Base-by-base conservation (phyloP, 1,140 invertebrate genomes). In the Kradibia gibbosae region DNA sequence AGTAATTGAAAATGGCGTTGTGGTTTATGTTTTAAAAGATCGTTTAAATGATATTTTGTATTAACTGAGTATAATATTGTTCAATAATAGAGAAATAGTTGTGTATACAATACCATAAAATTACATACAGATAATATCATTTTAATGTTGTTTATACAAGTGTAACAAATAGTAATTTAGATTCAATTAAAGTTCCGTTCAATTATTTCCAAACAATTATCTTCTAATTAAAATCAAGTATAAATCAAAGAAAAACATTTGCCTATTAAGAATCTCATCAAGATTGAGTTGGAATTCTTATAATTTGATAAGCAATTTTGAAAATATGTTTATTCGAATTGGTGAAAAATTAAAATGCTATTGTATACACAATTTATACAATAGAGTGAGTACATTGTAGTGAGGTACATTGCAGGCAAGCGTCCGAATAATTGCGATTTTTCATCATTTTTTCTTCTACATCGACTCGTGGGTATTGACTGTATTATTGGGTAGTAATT, bases 321-420 rank as follows among this genome's bases (percentile, higher is more conserved):
- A n/a, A n/a, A n/a, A n/a, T n/a, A n/a, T n/a, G n/a, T n/a, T n/a
- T n/a, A n/a, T n/a, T n/a, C n/a, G n/a, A n/a, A n/a, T 57, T 57
- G 17, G 53, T 0, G 28, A 45, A 45, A 71, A 45, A 7, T 48
- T 31, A 72, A 45, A 72, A 31, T 17, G 28, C 28, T 25, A 28
- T 31, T 48, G n/a, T 11, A 31, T 48, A 72, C 15, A 70, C 13
- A 31, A 48, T 31, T n/a, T 31, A 28, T 31, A 48, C 31, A 0
- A 50, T 28, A 31, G 0, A n/a, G n/a, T n/a, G n/a, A n/a, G n/a
- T n/a, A 28, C 2, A 73, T 75, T 60, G n/a, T n/a, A 42, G 50
- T n/a, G 73, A 75, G 73, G 53, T 53, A 73, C 71, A 73, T 73
- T 53, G 20, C 48, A 31, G 28, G 42, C 42, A 55, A 53, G 71